Evolutionary conservation across 2,113 vertebrate species (phyloP), one percentile per base, ranked within the genome.

Genomic region (Psettodes erumei): DNA sequence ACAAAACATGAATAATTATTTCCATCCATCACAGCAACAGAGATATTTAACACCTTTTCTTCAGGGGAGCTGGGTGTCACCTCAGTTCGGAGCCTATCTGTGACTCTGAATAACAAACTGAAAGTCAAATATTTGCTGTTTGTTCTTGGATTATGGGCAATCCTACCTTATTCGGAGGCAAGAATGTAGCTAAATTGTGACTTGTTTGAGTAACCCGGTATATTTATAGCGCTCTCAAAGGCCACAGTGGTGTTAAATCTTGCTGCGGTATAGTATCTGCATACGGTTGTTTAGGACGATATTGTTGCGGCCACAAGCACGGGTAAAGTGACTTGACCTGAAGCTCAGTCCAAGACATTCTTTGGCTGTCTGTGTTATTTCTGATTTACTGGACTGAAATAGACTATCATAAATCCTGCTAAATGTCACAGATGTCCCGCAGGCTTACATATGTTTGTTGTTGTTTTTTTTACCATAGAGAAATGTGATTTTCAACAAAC

Each of bases 91-190:
- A 79, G 56, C 37, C 71, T 81, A 76, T 79, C 72, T 70, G n/a
- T 68, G 10, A 60, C n/a, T 5, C 21, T 23, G 40, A 60, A 65
- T 45, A 42, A 59, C 59, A 60, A 68, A 54, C 35, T 45, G 42
- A 77, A 88, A 83, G 79, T 83, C 79, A 79, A 84, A 86, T 69
- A 82, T 86, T 86, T 75, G 54, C 75, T 8, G 38, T 80, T 83
- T 47, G 61, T 19, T 68, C 47, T 70, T 27, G 32, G 59, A 74
- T 86, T 69, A 64, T 37, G 54, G 21, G 40, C 54, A 43, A 65
- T 38, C 43, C 37, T 28, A 25, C 35, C 56, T 30, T 21, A 58
- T 43, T 40, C 23, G 10, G 50, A 3, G 25, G 54, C 58, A 27
- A n/a, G 48, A 64, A 75, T 40, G 32, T 19, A 6, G 11, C 18